phyloP scores from a whole-genome alignment of 2,888 invertebrate species.

The Laothoe populi region DNA sequence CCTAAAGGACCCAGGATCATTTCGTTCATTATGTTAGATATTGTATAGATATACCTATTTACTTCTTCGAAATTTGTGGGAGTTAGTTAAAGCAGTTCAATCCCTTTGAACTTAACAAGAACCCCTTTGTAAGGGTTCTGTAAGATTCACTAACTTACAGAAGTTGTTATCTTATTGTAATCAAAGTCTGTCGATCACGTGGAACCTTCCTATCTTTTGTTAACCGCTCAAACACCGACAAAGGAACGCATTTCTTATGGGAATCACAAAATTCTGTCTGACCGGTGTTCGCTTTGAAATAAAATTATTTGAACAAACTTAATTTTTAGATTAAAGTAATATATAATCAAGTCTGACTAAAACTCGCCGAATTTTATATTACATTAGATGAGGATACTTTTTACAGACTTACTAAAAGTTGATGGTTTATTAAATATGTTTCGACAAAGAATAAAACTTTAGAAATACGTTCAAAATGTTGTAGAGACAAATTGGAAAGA shows the following conservation, averaged over 20 bases:
- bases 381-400: background rate
- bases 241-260: constrained; percentile 16
- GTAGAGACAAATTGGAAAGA: too few relatives aligned
- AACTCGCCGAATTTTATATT: background rate
- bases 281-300: background rate
- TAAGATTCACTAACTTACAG: background rate
- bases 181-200: constrained; percentile 13
- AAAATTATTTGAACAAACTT: background rate
- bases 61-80: background rate
- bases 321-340: background rate
- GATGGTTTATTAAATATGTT: too few relatives aligned
- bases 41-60: background rate
- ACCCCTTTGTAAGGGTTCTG: background rate
- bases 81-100: background rate
- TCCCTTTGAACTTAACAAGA: background rate
- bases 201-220: background rate
- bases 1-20: too few relatives aligned
- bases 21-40: too few relatives aligned
- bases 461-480: too few relatives aligned
- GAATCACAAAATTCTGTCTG: background rate
- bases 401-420: too few relatives aligned
- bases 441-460: too few relatives aligned
- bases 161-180: background rate
- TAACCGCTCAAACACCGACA: background rate
- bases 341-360: too few relatives aligned